Evolutionary conservation across 2,113 vertebrate species (phyloP).

Genomic region (Oophaga pumilio): DNA sequence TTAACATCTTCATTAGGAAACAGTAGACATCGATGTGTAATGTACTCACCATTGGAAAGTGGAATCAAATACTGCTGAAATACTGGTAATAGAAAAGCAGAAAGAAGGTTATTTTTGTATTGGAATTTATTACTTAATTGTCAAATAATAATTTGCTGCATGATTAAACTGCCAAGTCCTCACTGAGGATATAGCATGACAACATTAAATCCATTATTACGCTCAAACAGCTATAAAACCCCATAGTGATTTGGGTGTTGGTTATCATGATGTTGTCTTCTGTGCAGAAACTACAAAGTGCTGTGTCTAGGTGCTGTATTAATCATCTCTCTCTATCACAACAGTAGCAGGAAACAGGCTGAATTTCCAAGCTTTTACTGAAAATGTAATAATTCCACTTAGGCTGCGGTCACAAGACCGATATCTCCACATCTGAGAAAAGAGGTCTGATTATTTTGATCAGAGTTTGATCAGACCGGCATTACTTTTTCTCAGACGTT

Average conservation of each 20-base stretch:
- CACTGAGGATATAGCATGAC: neutral
- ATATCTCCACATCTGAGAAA: neutral
- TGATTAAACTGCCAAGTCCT: neutral
- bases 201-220: no score
- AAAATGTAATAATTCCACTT: neutral
- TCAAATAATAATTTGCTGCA: neutral
- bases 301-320: neutral
- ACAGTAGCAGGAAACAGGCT: neutral
- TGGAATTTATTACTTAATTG: neutral
- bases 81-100: neutral
- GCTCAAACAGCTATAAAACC: no score
- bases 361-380: neutral
- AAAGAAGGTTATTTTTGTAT: neutral
- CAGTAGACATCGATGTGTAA: neutral
- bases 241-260: no score
- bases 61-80: constrained; percentile 42
- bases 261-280: neutral
- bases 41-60: constrained; percentile 30
- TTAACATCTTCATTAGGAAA: neutral
- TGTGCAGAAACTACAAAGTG: neutral
- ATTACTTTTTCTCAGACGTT: no score
- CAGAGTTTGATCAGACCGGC: no score
- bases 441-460: no score
- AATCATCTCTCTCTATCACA: neutral
- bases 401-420: no score